phyloP scores from a whole-genome alignment of 2,113 vertebrate species.

The Silurus asotus region DNA sequence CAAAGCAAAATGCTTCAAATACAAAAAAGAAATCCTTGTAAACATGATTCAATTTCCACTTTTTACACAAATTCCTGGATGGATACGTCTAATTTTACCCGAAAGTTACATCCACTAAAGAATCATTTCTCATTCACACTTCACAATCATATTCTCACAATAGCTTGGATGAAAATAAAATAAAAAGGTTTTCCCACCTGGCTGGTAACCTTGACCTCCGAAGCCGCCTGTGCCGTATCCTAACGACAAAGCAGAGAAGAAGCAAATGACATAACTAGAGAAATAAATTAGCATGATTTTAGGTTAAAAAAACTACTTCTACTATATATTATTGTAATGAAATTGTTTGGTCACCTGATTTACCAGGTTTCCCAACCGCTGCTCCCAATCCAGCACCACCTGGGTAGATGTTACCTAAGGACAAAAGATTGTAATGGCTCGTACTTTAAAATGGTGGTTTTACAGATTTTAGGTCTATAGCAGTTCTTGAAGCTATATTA shows the following conservation, averaged over 20 bases:
- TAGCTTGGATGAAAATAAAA: not conserved
- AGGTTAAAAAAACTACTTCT: too few species aligned
- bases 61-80: not conserved
- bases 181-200: conserved; percentile 40
- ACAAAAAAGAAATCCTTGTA: not conserved
- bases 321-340: not conserved
- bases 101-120: not conserved
- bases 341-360: conserved; percentile 55
- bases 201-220: conserved; percentile 53
- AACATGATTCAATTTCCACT: not conserved
- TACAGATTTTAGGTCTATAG: not conserved
- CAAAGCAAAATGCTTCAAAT: not conserved
- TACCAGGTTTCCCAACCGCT: conserved; percentile 64
- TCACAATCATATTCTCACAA: not conserved
- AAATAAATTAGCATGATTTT: not conserved
- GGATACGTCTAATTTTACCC: not conserved
- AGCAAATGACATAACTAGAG: not conserved
- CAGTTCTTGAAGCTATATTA: conserved; percentile 9
- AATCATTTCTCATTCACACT: not conserved
- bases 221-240: conserved; percentile 49
- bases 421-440: not conserved
- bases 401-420: conserved; percentile 53
- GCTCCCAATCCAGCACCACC: conserved; percentile 58
- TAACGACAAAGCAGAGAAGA: conserved; percentile 15
- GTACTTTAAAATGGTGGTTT: not conserved